Conservation (phyloP, 1,140 invertebrate species). For the Stegodyphus mimosarum region DNA sequence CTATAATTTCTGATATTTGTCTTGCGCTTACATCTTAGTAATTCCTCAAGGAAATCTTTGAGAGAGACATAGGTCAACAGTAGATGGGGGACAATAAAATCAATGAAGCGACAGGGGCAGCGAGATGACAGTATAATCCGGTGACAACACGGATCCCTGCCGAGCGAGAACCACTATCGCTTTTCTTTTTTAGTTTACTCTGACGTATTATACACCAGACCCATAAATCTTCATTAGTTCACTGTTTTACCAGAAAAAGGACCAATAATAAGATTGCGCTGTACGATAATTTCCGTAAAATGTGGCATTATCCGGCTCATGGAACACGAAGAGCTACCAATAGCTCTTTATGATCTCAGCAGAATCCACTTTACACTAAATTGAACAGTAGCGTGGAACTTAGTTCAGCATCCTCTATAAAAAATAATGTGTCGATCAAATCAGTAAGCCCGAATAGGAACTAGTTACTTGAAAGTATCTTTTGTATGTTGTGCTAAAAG, state of each 20-base stretch:
- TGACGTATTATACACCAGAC: conserved; percentile 27
- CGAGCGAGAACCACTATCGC: conserved; percentile 18
- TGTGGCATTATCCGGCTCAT: conserved; percentile 34
- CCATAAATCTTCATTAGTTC: conserved; percentile 52
- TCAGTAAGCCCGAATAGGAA: too few species aligned
- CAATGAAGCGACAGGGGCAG: conserved; percentile 33
- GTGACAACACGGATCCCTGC: conserved; percentile 36
- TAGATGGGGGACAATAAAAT: conserved; percentile 39
- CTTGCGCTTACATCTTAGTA: too few species aligned
- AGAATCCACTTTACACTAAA: conserved; percentile 29
- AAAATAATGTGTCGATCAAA: too few species aligned
- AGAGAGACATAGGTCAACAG: conserved; percentile 43
- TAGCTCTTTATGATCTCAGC: conserved; percentile 12
- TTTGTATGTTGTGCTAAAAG: too few species aligned
- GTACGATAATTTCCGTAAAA: conserved; percentile 45
- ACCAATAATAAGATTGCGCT: conserved; percentile 35
- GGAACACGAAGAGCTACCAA: conserved; percentile 28
- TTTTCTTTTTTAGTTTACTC: conserved; percentile 21
- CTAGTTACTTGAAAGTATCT: too few species aligned
- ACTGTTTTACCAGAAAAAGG: conserved; percentile 37
- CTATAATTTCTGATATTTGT: too few species aligned
- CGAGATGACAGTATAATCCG: conserved; percentile 47
- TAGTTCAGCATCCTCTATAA: too few species aligned
- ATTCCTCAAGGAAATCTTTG: background rate
- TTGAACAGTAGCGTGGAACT: conserved; percentile 5